A percentile compares a stretch with the other conserved stretches of the same genome.
These are phyloP conservation scores for Drosophila ochracea DNA, from an alignment of 2,888 invertebrate genomes.

Conservation along the genomic window DNA sequence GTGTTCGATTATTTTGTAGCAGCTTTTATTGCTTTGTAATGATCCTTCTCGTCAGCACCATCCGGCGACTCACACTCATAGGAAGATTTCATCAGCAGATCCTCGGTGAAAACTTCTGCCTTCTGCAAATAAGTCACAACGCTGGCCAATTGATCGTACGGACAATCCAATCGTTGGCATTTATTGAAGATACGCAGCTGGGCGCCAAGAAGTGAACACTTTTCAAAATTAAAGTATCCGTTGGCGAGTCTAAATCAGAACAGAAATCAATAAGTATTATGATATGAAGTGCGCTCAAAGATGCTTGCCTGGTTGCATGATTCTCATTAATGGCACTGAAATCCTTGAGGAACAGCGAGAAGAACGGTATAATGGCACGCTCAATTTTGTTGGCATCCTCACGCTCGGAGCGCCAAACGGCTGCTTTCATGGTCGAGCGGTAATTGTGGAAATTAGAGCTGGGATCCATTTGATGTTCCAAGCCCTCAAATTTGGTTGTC, in stretches of 20 bases:
- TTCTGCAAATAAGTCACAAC: slow-evolving; percentile 92
- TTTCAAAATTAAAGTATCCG: slow-evolving; percentile 96
- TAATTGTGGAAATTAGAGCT: slow-evolving; percentile 94
- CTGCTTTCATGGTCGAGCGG: slow-evolving; percentile 93
- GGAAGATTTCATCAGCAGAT: slow-evolving; percentile 93
- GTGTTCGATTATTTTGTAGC: slow-evolving; percentile 78
- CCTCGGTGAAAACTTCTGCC: slow-evolving; percentile 91
- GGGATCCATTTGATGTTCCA: slow-evolving; percentile 95
- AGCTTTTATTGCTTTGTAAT: slow-evolving; percentile 91
- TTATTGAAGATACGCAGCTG: slow-evolving; percentile 93
- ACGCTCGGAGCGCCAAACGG: slow-evolving; percentile 91
- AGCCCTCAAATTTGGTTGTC: slow-evolving; percentile 91
- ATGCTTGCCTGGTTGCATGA: slow-evolving; percentile 89
- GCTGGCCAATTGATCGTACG: slow-evolving; percentile 91
- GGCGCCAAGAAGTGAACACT: slow-evolving; percentile 94
- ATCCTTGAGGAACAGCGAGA: slow-evolving; percentile 93
- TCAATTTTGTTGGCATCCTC: slow-evolving; percentile 89
- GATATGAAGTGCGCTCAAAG: background rate
- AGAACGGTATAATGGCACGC: slow-evolving; percentile 94
- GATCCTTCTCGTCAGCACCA: slow-evolving; percentile 94
- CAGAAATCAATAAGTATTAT: no score
- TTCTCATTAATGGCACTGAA: slow-evolving; percentile 93
- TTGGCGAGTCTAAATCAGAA: slow-evolving; percentile 88
- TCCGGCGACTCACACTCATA: slow-evolving; percentile 97
- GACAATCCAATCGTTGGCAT: slow-evolving; percentile 94